Percentiles rank a stretch among this genome's conserved stretches.
Conservation (phyloP, 1,140 invertebrate genomes). For the Pentalonia nigronervosa region DNA sequence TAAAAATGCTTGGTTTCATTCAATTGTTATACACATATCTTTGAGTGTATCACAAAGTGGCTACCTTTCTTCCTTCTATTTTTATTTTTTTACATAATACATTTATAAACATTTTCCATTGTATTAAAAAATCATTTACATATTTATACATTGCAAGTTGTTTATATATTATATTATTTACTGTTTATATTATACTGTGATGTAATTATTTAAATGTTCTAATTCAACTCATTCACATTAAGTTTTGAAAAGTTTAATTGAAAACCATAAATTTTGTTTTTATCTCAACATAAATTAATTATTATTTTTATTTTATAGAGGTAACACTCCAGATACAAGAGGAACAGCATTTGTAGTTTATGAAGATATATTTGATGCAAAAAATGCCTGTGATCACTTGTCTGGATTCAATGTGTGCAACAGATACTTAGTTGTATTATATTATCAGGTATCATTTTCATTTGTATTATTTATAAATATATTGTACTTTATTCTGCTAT, state of each 20-base stretch:
- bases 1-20: too few relatives aligned
- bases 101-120: too few relatives aligned
- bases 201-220: neutral
- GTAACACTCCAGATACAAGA: slow-evolving; percentile 96
- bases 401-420: slow-evolving; percentile 99
- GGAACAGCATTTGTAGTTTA: slow-evolving; percentile 99
- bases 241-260: neutral
- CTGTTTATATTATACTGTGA: neutral
- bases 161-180: neutral
- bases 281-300: neutral
- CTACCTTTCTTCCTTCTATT: too few relatives aligned
- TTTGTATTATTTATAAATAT: neutral
- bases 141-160: neutral
- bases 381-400: slow-evolving; percentile 99
- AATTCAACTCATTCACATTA: neutral
- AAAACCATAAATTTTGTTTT: neutral
- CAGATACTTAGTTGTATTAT: slow-evolving; percentile 95
- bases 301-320: slow-evolving; percentile 70
- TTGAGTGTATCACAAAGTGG: too few relatives aligned
- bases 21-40: too few relatives aligned
- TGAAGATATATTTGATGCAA: slow-evolving; percentile 99
- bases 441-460: slow-evolving; percentile 76
- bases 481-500: neutral
- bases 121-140: neutral
- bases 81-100: too few relatives aligned